A percentile compares a stretch with the other conserved stretches of the same genome.
These are phyloP conservation scores for Heterodera carotae DNA, from an alignment of 1,140 invertebrate genomes.

Conservation along the genomic window DNA sequence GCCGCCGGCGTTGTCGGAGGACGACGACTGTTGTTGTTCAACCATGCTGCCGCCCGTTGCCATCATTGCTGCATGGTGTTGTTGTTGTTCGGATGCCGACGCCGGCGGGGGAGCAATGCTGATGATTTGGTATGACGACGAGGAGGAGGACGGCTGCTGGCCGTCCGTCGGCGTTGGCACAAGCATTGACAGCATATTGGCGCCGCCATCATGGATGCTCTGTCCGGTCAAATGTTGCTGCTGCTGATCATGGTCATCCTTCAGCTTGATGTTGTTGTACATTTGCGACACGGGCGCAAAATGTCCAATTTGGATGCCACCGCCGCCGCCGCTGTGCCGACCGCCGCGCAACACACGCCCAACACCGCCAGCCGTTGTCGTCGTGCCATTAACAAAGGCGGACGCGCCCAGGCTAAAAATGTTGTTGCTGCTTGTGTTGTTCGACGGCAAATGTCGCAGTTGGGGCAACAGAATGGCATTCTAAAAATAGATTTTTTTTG, in stretches of 20 bases:
- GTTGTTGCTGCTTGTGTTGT: neutral
- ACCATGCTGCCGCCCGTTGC: no score
- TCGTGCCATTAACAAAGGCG: neutral
- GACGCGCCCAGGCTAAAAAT: no score
- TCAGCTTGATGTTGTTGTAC: no score
- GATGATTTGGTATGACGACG: slow-evolving; percentile 15
- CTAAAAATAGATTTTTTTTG: neutral
- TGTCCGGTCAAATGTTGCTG: neutral
- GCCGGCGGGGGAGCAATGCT: slow-evolving; percentile 17
- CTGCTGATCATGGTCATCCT: neutral
- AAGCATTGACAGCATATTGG: no score
- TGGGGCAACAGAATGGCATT: slow-evolving; percentile 14
- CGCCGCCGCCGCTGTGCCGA: neutral
- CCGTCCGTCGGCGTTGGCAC: no score
- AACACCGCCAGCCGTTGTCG: neutral
- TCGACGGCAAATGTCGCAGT: slow-evolving; percentile 7
- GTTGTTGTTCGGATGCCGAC: slow-evolving; percentile 7
- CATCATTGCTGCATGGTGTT: no score
- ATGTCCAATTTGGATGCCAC: neutral
- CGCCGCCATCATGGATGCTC: neutral
- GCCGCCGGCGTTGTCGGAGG: no score
- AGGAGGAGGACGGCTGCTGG: neutral
- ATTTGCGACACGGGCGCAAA: no score
- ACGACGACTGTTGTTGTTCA: no score
- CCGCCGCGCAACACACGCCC: neutral